phyloP scores from a whole-genome alignment of 2,797 vertebrate species.

The Chromobotia macracanthus region DNA sequence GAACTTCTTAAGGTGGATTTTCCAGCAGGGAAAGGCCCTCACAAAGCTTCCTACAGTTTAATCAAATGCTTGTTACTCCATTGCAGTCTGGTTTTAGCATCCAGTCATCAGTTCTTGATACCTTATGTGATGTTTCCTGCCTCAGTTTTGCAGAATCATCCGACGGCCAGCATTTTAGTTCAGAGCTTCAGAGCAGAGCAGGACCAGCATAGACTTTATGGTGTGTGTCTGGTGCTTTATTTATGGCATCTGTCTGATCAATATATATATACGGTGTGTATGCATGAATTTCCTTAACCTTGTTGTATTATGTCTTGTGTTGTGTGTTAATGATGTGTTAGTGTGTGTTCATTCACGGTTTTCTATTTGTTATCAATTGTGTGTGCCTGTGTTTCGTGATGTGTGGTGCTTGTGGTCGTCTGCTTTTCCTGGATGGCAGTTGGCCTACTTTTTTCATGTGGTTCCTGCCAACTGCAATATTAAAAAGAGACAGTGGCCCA shows the following conservation, averaged over 20 bases:
- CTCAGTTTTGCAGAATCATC: conserved; percentile 2
- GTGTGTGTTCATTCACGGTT: neutral
- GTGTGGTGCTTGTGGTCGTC: conserved; percentile 25
- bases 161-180: neutral
- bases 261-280: too few relatives aligned
- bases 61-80: neutral
- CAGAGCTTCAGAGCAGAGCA: neutral
- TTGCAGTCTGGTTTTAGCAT: neutral
- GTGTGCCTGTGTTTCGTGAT: conserved; percentile 1
- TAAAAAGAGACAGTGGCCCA: conserved; percentile 68
- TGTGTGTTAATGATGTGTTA: neutral
- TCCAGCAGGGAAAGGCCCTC: neutral
- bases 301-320: neutral
- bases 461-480: conserved; percentile 72
- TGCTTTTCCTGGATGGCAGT: conserved; percentile 47
- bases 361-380: neutral
- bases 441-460: conserved; percentile 72
- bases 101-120: neutral
- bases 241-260: neutral
- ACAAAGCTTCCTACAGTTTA: neutral
- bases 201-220: neutral
- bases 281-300: neutral
- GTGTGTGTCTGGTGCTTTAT: neutral
- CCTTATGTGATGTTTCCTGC: neutral
- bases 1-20: neutral